phyloP scores from a whole-genome alignment of 1,140 invertebrate genomes.

The Sarcophaga bullata region DNA sequence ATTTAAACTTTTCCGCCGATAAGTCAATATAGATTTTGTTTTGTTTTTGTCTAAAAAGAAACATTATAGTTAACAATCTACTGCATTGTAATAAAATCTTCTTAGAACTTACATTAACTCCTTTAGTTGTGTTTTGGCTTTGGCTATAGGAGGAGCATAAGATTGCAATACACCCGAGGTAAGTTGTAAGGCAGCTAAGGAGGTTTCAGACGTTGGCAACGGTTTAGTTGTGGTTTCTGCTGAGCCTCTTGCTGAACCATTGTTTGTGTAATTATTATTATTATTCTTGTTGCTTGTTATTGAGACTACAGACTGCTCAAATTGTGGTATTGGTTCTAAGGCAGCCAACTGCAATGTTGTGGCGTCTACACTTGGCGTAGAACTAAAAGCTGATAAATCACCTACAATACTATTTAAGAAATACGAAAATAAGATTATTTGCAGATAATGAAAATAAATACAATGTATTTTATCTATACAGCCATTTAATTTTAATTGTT shows the following conservation, averaged over 20 bases:
- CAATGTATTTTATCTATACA: background rate
- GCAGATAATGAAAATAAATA: background rate
- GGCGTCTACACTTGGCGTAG: background rate
- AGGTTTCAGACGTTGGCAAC: background rate
- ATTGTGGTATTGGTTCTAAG: background rate
- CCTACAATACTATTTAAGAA: background rate
- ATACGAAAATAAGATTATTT: background rate
- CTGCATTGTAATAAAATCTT: background rate
- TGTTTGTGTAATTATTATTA: background rate
- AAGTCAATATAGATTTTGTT: conserved; percentile 63
- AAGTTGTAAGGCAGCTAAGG: conserved; percentile 52
- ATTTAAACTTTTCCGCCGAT: conserved; percentile 60
- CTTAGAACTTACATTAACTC: conserved; percentile 57
- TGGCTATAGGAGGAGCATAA: conserved; percentile 53
- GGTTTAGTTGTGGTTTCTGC: background rate
- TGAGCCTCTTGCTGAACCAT: background rate
- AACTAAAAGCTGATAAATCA: conserved; percentile 29
- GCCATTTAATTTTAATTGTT: background rate
- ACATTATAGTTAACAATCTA: background rate
- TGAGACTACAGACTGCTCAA: background rate
- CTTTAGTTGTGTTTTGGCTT: conserved; percentile 54
- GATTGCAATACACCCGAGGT: conserved; percentile 55
- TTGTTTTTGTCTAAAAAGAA: conserved; percentile 53
- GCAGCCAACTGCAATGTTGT: background rate
- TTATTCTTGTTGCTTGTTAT: conserved; percentile 15